These are phyloP conservation scores for Berghia stephanieae DNA, from an alignment of 1,140 invertebrate species.

Conservation along the genomic window DNA sequence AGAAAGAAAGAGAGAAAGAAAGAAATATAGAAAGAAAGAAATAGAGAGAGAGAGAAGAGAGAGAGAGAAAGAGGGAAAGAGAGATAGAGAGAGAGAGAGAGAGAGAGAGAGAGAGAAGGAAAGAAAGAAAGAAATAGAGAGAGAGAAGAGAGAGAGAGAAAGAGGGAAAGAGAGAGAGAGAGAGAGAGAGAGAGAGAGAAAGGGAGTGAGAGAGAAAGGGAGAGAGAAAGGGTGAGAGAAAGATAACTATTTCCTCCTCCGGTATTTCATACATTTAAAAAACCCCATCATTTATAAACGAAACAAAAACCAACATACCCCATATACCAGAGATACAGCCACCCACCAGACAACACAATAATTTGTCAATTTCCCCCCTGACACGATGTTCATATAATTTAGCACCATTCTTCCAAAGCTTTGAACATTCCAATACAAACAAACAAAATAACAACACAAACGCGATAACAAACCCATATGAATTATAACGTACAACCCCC, in stretches of 20 bases:
- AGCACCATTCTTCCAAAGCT: too few species aligned
- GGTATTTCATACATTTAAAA: too few species aligned
- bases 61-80: neutral
- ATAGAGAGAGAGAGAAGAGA: too few species aligned
- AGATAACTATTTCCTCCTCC: neutral
- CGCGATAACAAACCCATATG: too few species aligned
- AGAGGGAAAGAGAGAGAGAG: conserved; percentile 9
- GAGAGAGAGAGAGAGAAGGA: neutral
- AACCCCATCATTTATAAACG: neutral
- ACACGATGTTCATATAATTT: too few species aligned
- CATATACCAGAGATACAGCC: too few species aligned
- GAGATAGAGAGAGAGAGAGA: neutral
- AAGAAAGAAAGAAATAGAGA: conserved; percentile 10
- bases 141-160: neutral
- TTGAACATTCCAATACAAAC: too few species aligned
- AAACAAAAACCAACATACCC: too few species aligned
- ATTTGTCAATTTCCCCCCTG: neutral
- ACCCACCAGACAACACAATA: neutral
- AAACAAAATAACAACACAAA: too few species aligned
- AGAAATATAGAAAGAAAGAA: too few species aligned
- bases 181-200: conserved; percentile 12
- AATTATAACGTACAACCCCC: too few species aligned
- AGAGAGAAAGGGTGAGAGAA: neutral
- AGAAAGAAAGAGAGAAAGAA: too few species aligned
- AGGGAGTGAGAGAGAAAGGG: neutral